These are phyloP conservation scores for Apotomis betuletana DNA, from an alignment of 2,888 invertebrate species.

Conservation along the genomic window DNA sequence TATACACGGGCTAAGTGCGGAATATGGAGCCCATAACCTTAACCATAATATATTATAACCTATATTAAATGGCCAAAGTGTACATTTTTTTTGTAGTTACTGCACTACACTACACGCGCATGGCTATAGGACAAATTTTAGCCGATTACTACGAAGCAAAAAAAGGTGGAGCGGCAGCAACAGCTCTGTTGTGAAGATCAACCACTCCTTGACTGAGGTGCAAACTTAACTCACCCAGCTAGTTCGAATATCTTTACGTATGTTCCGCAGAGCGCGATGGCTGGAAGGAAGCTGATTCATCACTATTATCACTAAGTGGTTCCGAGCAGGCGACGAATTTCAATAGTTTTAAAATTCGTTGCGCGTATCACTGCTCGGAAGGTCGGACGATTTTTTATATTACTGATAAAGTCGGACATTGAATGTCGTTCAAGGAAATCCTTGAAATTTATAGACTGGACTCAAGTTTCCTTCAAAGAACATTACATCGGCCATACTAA, in stretches of 20 bases:
- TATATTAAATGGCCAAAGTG: too few species aligned
- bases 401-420: not conserved
- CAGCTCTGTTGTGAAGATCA: too few species aligned
- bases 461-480: too few species aligned
- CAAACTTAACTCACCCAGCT: not conserved
- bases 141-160: too few species aligned
- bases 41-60: too few species aligned
- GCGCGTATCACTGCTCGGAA: conserved; percentile 4
- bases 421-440: conserved; percentile 2
- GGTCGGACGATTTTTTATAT: not conserved
- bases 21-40: too few species aligned
- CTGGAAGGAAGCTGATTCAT: conserved; percentile 29
- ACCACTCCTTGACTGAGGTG: not conserved
- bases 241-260: not conserved
- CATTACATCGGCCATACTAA: too few species aligned
- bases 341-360: conserved; percentile 29
- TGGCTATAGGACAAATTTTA: too few species aligned
- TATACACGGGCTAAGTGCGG: too few species aligned
- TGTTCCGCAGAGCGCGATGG: not conserved
- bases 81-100: too few species aligned
- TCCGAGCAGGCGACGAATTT: conserved; percentile 22
- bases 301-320: conserved; percentile 25
- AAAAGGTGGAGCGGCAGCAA: too few species aligned
- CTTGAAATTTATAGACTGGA: not conserved
- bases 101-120: too few species aligned